Base-by-base conservation (phyloP, 2,888 invertebrate genomes). In the Protophormia terraenovae region DNA sequence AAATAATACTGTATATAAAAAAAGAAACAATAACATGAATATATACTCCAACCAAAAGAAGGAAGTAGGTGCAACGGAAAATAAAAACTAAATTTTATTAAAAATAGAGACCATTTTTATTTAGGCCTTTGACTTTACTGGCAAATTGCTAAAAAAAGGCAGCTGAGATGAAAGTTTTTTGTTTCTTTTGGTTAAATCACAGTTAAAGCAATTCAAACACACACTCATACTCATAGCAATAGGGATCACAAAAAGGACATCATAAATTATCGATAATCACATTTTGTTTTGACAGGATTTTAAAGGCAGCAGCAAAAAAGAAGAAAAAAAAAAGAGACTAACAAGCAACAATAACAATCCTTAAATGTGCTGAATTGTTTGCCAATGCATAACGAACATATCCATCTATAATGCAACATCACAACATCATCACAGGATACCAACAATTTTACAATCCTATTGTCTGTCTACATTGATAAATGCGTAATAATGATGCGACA, bases 221-320 rank as follows among this genome's bases (percentile, higher is more conserved):
- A 67, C 58, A 72, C 32, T 41, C 64, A 53, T 12, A 45, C 14
- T 12, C 16, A 45, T 1, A 12, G 14, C 7, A n/a, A 35, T 22
- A 24, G 2, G 24, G 62, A 69, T 47, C 69, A 69, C 62, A 82
- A 45, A 62, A 82, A 71, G 71, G 90, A 91, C 91, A 92, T 92
- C 92, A 92, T 92, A 92, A 92, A 92, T 92, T 92, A 92, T 91
- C 91, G 89, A 91, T 92, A 92, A 92, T 92, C 92, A 90, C 91
- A 91, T 91, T 91, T 90, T 92, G 91, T 92, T 92, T 91, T 92
- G 92, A 92, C 92, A 92, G 91, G 89, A 89, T 87, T 62, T 83
- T 53, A 53, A 67, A 62, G n/a, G 32, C 62, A 78, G 19, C 53
- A 27, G n/a, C 73, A 12, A 50, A 27, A 10, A 53, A 55, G 22